These are phyloP conservation scores for Lamprotornis superbus DNA, from an alignment of 2,113 vertebrate species.

Conservation along the genomic window DNA sequence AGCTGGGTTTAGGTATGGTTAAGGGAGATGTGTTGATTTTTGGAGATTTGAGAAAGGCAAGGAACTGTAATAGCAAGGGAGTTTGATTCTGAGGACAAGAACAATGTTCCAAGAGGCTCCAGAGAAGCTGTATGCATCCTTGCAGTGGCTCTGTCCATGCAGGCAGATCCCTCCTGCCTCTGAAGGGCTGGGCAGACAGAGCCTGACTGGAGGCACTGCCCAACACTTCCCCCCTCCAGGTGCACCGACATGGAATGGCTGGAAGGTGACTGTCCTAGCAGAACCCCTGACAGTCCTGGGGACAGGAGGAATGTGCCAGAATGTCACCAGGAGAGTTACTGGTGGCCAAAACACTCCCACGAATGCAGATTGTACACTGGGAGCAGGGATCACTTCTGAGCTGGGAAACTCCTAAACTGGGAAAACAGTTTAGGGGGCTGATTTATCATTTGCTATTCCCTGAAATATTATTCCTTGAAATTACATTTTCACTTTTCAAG, in stretches of 20 bases:
- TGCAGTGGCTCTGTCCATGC: not conserved
- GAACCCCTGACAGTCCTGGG: not conserved
- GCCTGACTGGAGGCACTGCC: rapidly evolving
- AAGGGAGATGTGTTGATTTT: not conserved
- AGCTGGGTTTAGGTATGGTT: not conserved
- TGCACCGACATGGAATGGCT: not conserved
- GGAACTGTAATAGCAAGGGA: not conserved
- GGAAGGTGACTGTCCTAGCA: not conserved
- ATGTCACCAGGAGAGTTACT: not conserved
- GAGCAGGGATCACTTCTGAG: not conserved
- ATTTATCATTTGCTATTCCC: not conserved
- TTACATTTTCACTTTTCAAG: not conserved
- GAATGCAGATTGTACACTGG: rapidly evolving
- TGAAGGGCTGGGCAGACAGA: not conserved
- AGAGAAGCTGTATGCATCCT: not conserved
- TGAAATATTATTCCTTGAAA: not conserved
- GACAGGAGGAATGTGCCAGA: not conserved
- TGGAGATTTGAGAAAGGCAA: not conserved
- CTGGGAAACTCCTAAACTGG: not conserved
- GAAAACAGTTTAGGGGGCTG: not conserved
- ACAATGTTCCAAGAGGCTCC: not conserved
- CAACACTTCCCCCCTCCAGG: not conserved
- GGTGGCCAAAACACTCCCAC: not conserved
- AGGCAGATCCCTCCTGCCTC: not conserved
- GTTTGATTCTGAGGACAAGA: not conserved